Evolutionary conservation across 2,113 vertebrate genomes (phyloP), one percentile per base, ranked within the genome.

Genomic region (Syrrhaptes paradoxus): DNA sequence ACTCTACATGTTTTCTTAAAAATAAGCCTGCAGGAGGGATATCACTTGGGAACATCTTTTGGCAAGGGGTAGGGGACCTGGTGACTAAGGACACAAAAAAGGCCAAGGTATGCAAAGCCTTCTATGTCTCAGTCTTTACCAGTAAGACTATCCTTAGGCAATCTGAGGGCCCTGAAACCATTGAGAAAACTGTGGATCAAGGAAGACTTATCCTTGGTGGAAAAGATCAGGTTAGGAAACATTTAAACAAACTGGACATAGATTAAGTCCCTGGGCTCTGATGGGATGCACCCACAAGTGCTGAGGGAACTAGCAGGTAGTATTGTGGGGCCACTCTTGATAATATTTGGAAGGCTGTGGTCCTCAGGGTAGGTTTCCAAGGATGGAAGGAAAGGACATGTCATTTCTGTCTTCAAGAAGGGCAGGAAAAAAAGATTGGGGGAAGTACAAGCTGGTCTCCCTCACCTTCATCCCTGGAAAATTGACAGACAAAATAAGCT

Each of bases 51-150:
- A 78, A 87, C 5, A 32, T 2, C 1, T 45, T 80, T 70, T 43
- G 48, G n/a, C 24, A 91, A 85, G 28, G 7, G 41, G 34, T 54
- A 34, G 41, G 20, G 28, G 17, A 74, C 12, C 46, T 41, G 10
- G 10, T 89, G 57, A 73, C 14, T 74, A 82, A 75, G 57, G 49
- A 43, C 13, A n/a, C 4, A 67, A 13, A 38, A 55, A 51, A 48
- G 5, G 16, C 41, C 2, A 1, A 84, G 14, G 24, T 28, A 41
- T 1, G 3, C 7, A 52, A 72, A 63, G 3, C 36, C 4, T 2
- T 24, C 31, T 75, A 59, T 79, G 14, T 46, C 38, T 76, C 6
- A 6, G 1, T 72, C 26, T 76, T 73, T 16, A 68, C 13, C 1
- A 0, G 9, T 34, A 34, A 83, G 18, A 45, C 16, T 0, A 2